Percentiles rank a stretch among this genome's conserved stretches.
phyloP scores from a whole-genome alignment of 2,888 invertebrate species.

The Eupeodes luniger region DNA sequence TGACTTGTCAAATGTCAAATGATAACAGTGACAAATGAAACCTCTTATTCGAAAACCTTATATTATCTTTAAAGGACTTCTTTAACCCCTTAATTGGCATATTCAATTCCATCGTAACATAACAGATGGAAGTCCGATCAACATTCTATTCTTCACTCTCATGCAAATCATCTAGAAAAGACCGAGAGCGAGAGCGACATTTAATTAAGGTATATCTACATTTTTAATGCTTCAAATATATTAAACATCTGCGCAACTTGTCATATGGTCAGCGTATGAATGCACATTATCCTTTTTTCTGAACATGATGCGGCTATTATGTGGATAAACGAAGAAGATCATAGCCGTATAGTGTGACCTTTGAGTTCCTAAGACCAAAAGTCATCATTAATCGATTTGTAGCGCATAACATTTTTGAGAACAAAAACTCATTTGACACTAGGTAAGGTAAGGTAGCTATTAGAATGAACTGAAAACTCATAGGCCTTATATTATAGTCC shows the following conservation, averaged over 20 bases:
- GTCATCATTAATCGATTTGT: constrained; percentile 43
- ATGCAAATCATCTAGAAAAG: too few species aligned
- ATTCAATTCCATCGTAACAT: too few species aligned
- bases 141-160: too few species aligned
- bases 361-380: not conserved
- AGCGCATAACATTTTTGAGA: constrained; percentile 25
- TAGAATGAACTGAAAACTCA: not conserved
- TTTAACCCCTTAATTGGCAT: too few species aligned
- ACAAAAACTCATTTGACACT: constrained; percentile 32
- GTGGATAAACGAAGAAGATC: constrained; percentile 8
- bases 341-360: not conserved
- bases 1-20: too few species aligned
- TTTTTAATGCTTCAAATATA: too few species aligned
- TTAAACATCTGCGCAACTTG: constrained; percentile 33
- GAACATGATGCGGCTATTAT: constrained; percentile 11
- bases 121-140: too few species aligned
- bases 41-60: too few species aligned
- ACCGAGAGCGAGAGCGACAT: too few species aligned
- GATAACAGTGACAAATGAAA: too few species aligned
- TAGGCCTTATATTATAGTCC: not conserved
- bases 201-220: too few species aligned
- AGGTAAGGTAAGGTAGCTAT: not conserved
- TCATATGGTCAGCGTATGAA: constrained; percentile 26
- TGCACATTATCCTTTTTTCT: not conserved
- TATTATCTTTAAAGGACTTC: too few species aligned